Percentiles rank a stretch among this genome's conserved stretches.
Evolutionary conservation across 2,113 vertebrate genomes (phyloP).

Genomic region (Pica pica): DNA sequence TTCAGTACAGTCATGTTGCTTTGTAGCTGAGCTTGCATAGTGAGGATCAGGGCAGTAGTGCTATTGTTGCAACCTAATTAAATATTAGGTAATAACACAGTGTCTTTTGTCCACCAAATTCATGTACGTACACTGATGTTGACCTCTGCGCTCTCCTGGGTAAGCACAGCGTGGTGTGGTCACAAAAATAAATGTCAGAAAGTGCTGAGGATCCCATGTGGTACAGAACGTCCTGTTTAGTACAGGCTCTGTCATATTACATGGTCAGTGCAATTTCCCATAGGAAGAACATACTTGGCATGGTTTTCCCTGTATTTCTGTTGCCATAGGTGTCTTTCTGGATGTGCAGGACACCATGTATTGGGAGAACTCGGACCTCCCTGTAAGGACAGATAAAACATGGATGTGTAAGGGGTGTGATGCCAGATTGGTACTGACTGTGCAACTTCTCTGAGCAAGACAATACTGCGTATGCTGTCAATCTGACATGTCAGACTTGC

Average conservation of each 20-base stretch:
- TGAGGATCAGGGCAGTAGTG: background rate
- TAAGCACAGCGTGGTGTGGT: background rate
- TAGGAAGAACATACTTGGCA: background rate
- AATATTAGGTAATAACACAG: conserved; percentile 13
- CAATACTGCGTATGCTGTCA: background rate
- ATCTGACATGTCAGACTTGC: background rate
- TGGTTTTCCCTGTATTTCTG: background rate
- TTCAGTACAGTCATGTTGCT: background rate
- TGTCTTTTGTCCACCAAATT: background rate
- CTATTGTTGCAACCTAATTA: background rate
- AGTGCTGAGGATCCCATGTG: background rate
- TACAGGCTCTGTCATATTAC: background rate
- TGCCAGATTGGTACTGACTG: background rate
- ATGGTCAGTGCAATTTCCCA: background rate
- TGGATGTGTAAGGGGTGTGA: background rate
- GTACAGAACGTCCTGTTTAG: background rate
- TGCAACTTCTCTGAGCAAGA: background rate
- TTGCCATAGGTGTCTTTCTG: background rate
- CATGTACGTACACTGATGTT: background rate
- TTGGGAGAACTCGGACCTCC: background rate
- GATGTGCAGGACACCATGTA: background rate
- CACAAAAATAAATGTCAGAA: background rate
- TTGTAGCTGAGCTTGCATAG: background rate
- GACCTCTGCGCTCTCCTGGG: background rate
- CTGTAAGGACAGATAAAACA: background rate